Evolutionary conservation across 2,888 invertebrate genomes (phyloP), one percentile per base, ranked within the genome.

Genomic region (Heliconius hortense): DNA sequence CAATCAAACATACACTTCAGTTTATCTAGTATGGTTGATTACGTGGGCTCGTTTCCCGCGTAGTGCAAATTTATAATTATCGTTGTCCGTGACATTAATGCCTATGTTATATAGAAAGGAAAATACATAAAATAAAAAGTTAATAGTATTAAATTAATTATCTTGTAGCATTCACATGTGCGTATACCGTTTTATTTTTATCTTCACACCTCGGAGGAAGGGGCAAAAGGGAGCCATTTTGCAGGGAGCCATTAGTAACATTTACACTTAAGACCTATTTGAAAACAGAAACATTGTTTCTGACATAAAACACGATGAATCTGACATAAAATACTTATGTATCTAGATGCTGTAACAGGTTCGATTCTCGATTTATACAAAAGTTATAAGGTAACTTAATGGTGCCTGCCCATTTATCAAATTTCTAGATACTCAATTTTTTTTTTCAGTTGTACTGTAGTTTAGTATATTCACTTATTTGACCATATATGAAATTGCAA

Each of bases 131-230:
- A 43, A 43, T 43, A 43, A 43, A 43, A 43, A 43, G 18, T 43
- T 43, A 43, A 43, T 43, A 18, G 15, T 5, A 43, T 15, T 43
- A 43, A 43, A 43, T 43, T 43, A 43, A 43, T 43, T 43, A 18
- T 18, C 43, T 18, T 48, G 21, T 21, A 7, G 48, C 7, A 18
- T 48, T 48, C 56, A 56, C n/a, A 56, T 56, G 56, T 56, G n/a
- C n/a, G n/a, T 56, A 56, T 56, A 56, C 4, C n/a, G 56, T 56
- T 56, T 56, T 56, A 56, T 56, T 56, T 56, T 56, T 56, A 56
- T 56, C 56, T 56, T 56, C 56, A n/a, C 56, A 4, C 56, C 11
- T n/a, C 56, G 56, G 60, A 60, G 15, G 15, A 26, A 60, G 26
- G 26, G 26, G 60, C 26, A 15, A 60, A 15, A 24, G 15, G 26